Percentiles rank a stretch among this genome's conserved stretches.
Conservation (phyloP, 2,797 vertebrate genomes). For the Neosilurus hyrtlii region DNA sequence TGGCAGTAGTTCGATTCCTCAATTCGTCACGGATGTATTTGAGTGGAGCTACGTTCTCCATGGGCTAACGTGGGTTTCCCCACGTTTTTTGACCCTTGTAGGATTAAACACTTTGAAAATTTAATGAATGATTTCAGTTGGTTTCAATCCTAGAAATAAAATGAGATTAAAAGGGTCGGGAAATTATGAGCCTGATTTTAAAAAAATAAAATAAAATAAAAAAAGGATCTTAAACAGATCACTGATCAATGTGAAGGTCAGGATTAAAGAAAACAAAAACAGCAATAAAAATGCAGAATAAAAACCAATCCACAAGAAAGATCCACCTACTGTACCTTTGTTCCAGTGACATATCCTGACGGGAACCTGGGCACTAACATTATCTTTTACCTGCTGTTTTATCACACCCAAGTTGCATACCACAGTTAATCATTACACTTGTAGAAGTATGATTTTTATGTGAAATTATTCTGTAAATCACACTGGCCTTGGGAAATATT, state of each 20-base stretch:
- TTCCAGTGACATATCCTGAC: background rate
- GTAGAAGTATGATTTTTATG: background rate
- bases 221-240: background rate
- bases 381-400: constrained; percentile 15
- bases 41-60: too few species aligned
- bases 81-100: too few species aligned
- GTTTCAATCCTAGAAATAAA: too few species aligned
- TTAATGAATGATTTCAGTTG: too few species aligned
- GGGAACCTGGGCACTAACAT: background rate
- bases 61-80: too few species aligned
- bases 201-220: too few species aligned
- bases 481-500: background rate
- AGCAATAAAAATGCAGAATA: background rate
- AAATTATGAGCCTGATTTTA: too few species aligned
- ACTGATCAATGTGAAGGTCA: background rate
- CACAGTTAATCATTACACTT: constrained; percentile 33
- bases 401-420: constrained; percentile 11
- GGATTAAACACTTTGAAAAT: too few species aligned
- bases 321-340: background rate
- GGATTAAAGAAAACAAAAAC: background rate
- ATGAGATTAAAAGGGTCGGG: too few species aligned
- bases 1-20: too few species aligned
- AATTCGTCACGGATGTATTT: too few species aligned
- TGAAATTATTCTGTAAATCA: background rate
- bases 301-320: background rate